Evolutionary conservation across 2,113 vertebrate genomes (phyloP), one percentile per base, ranked within the genome.

Genomic region (Phalacrocorax pelagicus): DNA sequence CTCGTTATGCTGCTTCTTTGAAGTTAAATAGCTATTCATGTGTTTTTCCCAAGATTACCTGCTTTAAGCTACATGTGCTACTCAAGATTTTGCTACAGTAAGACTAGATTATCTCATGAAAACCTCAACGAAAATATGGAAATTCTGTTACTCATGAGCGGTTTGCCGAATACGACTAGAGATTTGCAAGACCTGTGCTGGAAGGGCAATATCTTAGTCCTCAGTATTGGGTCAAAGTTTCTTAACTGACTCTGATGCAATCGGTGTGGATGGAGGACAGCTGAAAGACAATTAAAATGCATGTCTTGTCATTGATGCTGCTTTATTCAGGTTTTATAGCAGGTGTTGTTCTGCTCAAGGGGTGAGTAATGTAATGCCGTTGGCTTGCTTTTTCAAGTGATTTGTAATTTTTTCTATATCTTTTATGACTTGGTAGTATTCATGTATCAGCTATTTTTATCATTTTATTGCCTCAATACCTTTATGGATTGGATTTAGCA

Each of bases 111-210:
- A 18, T 61, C 3, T 81, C 9, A 15, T n/a, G 20, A 61, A 55
- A 87, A 47, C 8, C 11, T 79, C 61, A 54, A 7, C 6, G n/a
- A 17, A 57, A 81, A 38, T 24, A 42, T 4, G 13, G 16, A 52
- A 72, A 81, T 72, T 34, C 5, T 71, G 0, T 55, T 58, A 8
- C 9, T 87, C 69, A 5, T 4, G 7, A 81, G n/a, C 51, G 11
- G 27, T 85, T 82, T 92, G 26, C 30, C 20, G 6, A 74, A 65
- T 42, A 24, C 3, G 1, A 21, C 13, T 61, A 34, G 11, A 47
- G 55, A 51, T 74, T 71, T 84, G 18, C 0, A 4, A 84, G 69
- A 74, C 20, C 52, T 57, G 2, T 0, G 0, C 34, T 79, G 58
- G 21, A 55, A 82, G 55, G 36, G 19, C 36, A 46, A 4, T 73